A percentile compares a stretch with the other conserved stretches of the same genome.
Conservation (phyloP, 53 echinoderm and acorn worm genomes). For the Actinopyga echinites region DNA sequence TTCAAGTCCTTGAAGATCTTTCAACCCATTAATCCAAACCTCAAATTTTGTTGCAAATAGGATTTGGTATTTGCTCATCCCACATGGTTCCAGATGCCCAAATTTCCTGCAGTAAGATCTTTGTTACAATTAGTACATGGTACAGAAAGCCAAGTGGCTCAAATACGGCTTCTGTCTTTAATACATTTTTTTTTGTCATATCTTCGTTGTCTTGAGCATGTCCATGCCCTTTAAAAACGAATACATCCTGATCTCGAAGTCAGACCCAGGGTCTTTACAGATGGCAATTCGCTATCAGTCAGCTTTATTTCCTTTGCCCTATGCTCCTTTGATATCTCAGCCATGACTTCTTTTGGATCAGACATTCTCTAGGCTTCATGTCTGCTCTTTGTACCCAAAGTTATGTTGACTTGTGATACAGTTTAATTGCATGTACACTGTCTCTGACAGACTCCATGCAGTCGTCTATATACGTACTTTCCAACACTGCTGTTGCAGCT, state of each 20-base stretch:
- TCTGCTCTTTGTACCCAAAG: conserved; percentile 36
- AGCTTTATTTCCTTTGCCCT: conserved; percentile 64
- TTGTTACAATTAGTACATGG: neutral
- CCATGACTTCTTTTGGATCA: conserved; percentile 59
- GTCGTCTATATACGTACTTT: too few species aligned
- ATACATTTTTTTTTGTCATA: neutral
- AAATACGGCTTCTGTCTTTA: conserved; percentile 12
- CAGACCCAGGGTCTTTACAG: conserved; percentile 62
- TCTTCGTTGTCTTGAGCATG: neutral
- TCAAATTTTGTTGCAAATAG: neutral
- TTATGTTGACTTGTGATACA: conserved; percentile 23
- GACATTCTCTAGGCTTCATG: conserved; percentile 53
- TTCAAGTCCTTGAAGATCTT: neutral
- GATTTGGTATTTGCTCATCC: too few species aligned
- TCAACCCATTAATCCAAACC: neutral
- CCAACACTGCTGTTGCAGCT: conserved; percentile 6
- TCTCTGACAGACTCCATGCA: conserved; percentile 25
- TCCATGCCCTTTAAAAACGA: conserved; percentile 48
- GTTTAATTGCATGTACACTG: neutral
- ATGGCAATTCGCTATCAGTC: conserved; percentile 36
- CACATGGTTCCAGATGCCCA: neutral
- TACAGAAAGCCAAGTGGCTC: conserved; percentile 16
- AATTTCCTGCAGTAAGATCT: conserved; percentile 7
- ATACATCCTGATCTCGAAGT: conserved; percentile 70
- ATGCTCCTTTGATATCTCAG: conserved; percentile 50